Evolutionary conservation across 2,797 vertebrate species (phyloP).

Genomic region (Babyrousa celebensis): DNA sequence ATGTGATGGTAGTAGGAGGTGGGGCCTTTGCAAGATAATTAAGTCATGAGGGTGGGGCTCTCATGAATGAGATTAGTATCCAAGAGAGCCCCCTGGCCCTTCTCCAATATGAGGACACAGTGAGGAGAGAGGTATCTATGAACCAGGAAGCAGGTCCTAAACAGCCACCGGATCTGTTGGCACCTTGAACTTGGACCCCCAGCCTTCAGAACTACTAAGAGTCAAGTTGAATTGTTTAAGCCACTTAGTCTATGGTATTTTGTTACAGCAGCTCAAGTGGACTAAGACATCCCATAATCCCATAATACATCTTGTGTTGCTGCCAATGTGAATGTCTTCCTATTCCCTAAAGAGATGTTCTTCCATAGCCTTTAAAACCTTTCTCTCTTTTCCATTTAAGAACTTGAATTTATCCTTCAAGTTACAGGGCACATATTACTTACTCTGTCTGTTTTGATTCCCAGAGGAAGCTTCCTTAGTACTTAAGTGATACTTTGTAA

Average conservation of each 20-base stretch:
- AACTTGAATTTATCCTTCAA: background rate
- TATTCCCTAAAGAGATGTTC: background rate
- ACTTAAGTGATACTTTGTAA: background rate
- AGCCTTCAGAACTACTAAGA: background rate
- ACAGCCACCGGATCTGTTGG: background rate
- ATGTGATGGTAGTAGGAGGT: too few species aligned
- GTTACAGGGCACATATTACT: background rate
- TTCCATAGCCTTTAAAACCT: background rate
- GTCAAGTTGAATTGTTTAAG: background rate
- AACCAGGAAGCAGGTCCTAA: background rate
- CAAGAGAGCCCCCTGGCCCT: background rate
- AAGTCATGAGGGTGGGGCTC: too few species aligned
- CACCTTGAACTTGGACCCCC: background rate
- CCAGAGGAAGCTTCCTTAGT: background rate
- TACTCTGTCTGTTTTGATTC: background rate
- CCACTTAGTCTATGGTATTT: background rate
- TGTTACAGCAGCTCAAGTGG: background rate
- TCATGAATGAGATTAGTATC: background rate
- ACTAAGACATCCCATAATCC: background rate
- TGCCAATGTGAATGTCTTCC: background rate
- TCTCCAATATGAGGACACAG: background rate
- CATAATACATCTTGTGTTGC: accelerated
- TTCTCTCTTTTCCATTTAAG: background rate
- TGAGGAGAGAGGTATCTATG: background rate
- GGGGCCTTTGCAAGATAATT: too few species aligned